Base-by-base conservation (phyloP, 1,140 invertebrate genomes). In the silkworm (Bombyx mori) region DNA sequence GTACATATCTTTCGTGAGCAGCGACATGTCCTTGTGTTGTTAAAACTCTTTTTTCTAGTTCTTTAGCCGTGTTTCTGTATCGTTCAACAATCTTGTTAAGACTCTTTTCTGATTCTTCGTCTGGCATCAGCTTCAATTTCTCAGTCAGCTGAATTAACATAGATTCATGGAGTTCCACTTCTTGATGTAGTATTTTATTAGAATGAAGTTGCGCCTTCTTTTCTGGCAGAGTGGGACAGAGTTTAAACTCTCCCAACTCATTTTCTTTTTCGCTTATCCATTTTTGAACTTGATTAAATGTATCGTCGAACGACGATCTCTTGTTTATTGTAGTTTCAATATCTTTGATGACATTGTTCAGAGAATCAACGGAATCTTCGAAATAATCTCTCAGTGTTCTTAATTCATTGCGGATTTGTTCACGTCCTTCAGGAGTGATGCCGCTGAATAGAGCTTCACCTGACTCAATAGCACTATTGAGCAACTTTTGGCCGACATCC, bases 281-380 rank as follows among this genome's bases (percentile, higher is more conserved):
- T 71, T 93, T 91, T 63, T 92, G 92, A 5, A 94, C 91, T 87
- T 97, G 94, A 54, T 91, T 91, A 65, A 94, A 94, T 62, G 94
- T 97, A 70, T 97, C 96, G 73, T 98, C 95, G 75, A 97, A 96
- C 1, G 95, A 96, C 6, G 95, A 95, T 75, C 95, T 90, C 66
- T 97, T 94, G 73, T 97, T 93, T 46, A 97, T 91, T 35, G 94
- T 92, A 22, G 91, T 94, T 88, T 97, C 96, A 45, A 97, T 92
- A 66, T 92, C 92, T 78, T 97, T 97, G 60, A 96, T 92, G 6
- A 97, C 91, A 3, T 92, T 91, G 81, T 95, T 97, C 0, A 96
- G 91, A 73, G 93, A 92, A 76, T 98, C 96, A 42, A 94, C 91
- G 12, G 96, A 90, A 52, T 91, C 89, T 88, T 98, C 97, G 78